Evolutionary conservation across 1,140 invertebrate species (phyloP), one percentile per base, ranked within the genome.

Genomic region (Pteromalus puparum): DNA sequence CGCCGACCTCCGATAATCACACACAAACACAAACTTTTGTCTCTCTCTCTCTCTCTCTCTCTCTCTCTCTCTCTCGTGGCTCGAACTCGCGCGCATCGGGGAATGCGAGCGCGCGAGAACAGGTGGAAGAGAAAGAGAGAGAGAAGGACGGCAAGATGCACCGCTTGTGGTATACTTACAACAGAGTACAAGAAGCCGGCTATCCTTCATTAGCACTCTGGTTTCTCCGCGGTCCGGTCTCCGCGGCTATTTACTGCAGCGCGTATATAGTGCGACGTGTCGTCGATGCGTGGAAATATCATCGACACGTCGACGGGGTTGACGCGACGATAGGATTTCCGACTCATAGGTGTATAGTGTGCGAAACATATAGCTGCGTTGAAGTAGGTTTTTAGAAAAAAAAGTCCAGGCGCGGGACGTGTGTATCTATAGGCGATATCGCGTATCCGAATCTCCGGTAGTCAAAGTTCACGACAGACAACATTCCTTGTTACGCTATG

Each of bases 141-240:
- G 34, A 68, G 81, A 76, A 21, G 24, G 70, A 75, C 48, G 38
- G 12, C 24, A 73, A 67, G 81, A 72, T 53, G 48, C 15, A 5
- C 48, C 13, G 18, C 18, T 18, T 61, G 53, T n/a, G 21, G 18
- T 18, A n/a, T 18, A n/a, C 48, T 53, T 15, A 18, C 38, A 80
- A 82, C 83, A 82, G 38, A 1, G 26, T 30, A 21, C 86, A 89
- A 89, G 87, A 90, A 89, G 79, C 84, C 82, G 86, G 84, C 87
- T 87, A 88, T 88, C 89, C 88, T 90, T 91, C 90, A 90, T 91
- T 91, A 91, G 90, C 90, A 90, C 90, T 90, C 89, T 89, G 34
- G 86, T 87, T 86, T 86, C 82, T 86, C 82, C 86, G 88, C 42
- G 72, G 72, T 75, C 81, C 72, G 12, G 48, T 42, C 18, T 26